phyloP scores from a whole-genome alignment of 2,888 invertebrate genomes.

The Rugalucina vietnamica region DNA sequence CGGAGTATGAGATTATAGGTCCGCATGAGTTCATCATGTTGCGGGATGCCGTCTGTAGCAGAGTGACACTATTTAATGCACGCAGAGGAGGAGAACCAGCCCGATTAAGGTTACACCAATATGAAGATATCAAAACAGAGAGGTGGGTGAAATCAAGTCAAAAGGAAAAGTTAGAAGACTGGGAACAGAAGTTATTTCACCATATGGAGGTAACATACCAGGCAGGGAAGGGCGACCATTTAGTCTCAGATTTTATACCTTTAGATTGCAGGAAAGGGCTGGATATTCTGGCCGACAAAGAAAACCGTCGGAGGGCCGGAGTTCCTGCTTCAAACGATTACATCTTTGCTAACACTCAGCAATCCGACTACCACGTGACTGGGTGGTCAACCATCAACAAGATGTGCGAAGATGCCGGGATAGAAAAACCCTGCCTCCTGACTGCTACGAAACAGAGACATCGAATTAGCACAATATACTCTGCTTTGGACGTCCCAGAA shows the following conservation, averaged over 20 bases:
- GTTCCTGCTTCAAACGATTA: slow-evolving; percentile 22
- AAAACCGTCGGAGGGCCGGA: slow-evolving; percentile 6
- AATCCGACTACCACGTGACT: slow-evolving; percentile 18
- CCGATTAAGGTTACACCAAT: slow-evolving; percentile 35
- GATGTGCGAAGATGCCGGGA: slow-evolving; percentile 11
- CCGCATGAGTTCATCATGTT: slow-evolving; percentile 30
- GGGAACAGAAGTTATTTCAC: slow-evolving; percentile 25
- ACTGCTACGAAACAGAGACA: slow-evolving; percentile 43
- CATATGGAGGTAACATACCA: slow-evolving; percentile 25
- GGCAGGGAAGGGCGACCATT: slow-evolving; percentile 25
- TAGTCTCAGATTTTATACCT: slow-evolving; percentile 38
- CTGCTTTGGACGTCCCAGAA: slow-evolving; percentile 31
- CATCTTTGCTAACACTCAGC: slow-evolving; percentile 24
- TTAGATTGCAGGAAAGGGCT: slow-evolving; percentile 34
- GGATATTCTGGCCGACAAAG: slow-evolving; percentile 10
- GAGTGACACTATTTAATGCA: slow-evolving; percentile 57
- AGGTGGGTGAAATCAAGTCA: slow-evolving; percentile 37
- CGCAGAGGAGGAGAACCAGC: slow-evolving; percentile 55
- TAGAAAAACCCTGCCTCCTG: background rate
- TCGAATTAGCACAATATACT: slow-evolving; percentile 33
- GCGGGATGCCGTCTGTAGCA: slow-evolving; percentile 35
- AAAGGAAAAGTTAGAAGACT: slow-evolving; percentile 3
- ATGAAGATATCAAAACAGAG: slow-evolving; percentile 4
- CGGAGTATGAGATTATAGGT: slow-evolving; percentile 22
- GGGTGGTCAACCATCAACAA: slow-evolving; percentile 31